A percentile compares a stretch with the other conserved stretches of the same genome.
These are phyloP conservation scores for Callithrix jacchus DNA, from an alignment of 2,113 vertebrate genomes.

Conservation along the genomic window DNA sequence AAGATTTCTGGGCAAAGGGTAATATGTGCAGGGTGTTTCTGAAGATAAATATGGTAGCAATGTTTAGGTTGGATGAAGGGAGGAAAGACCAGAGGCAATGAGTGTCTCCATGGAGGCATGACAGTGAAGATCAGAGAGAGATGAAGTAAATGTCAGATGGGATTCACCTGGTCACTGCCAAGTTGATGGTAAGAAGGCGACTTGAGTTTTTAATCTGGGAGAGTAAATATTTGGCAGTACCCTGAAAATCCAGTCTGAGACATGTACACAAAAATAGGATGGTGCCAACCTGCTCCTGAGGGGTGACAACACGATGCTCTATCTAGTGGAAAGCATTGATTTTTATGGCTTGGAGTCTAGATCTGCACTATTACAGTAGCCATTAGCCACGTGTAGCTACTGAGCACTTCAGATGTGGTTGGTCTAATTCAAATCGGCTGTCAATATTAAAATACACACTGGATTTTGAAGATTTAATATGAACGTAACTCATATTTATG, in stretches of 20 bases:
- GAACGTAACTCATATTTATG: neutral
- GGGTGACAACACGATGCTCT: neutral
- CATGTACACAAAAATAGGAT: neutral
- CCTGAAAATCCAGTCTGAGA: neutral
- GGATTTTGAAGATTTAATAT: constrained; percentile 4
- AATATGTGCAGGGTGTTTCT: neutral
- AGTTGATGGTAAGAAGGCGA: neutral
- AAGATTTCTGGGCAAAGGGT: constrained; percentile 9
- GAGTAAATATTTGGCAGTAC: neutral
- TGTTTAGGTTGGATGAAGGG: neutral
- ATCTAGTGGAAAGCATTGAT: neutral
- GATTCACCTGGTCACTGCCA: neutral
- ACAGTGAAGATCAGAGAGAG: neutral
- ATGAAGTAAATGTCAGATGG: neutral
- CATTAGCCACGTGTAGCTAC: neutral
- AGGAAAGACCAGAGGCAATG: neutral
- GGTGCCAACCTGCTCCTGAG: neutral
- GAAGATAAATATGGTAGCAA: neutral
- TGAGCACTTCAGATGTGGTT: neutral
- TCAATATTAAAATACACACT: neutral
- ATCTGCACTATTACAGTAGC: neutral
- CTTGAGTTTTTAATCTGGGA: neutral
- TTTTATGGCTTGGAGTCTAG: constrained; percentile 22
- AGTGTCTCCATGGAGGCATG: neutral
- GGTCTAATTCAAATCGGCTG: neutral